Conservation (phyloP, 2,797 vertebrate species). For the Onychomys torridus region DNA sequence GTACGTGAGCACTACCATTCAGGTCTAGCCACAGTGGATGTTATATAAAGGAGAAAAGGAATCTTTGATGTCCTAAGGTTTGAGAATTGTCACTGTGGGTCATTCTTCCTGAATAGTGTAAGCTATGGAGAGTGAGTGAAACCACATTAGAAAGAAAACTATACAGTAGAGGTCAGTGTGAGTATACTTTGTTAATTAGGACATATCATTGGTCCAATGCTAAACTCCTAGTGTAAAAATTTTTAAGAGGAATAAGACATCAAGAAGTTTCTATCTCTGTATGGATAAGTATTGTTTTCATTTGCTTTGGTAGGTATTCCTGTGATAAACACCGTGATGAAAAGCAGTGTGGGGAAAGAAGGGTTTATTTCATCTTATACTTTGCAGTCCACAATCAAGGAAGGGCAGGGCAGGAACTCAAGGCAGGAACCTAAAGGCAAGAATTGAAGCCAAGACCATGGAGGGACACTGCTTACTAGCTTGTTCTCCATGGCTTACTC, state of each 20-base stretch:
- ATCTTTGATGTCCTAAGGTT: background rate
- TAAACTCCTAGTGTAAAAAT: background rate
- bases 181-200: background rate
- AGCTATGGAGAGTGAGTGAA: background rate
- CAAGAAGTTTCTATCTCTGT: background rate
- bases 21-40: background rate
- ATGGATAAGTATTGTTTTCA: background rate
- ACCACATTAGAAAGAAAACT: constrained; percentile 4
- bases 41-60: background rate
- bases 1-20: fast-evolving
- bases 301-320: background rate
- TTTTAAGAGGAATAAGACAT: background rate
- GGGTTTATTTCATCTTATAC: background rate
- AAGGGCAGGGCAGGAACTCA: no score
- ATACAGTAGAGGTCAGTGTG: background rate
- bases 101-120: background rate
- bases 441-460: background rate
- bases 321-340: background rate
- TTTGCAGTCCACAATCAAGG: background rate
- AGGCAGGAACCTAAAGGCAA: no score
- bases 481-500: background rate
- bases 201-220: background rate
- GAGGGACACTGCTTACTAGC: background rate
- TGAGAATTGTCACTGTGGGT: background rate
- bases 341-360: background rate